Conservation (phyloP, 2,797 vertebrate genomes). For the Perodicticus potto region DNA sequence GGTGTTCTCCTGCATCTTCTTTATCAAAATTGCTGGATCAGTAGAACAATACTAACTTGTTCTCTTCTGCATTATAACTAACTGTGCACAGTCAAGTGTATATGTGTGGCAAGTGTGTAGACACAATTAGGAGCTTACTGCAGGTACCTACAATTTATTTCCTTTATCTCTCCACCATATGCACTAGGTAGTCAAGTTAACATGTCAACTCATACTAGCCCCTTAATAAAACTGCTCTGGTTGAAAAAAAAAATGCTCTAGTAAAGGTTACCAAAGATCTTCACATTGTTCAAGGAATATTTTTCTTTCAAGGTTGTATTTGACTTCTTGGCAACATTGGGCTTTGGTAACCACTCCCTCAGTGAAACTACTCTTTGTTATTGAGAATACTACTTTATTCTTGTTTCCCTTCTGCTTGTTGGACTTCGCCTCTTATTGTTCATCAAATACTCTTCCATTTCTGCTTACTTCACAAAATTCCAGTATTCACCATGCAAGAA, state of each 20-base stretch:
- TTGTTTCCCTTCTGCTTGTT: not conserved
- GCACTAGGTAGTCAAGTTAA: not conserved
- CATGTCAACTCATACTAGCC: not conserved
- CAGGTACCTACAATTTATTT: not conserved
- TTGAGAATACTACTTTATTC: not conserved
- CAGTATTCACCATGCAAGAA: not conserved
- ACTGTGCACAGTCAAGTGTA: not conserved
- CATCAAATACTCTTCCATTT: not conserved
- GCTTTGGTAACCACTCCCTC: not conserved
- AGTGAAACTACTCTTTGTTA: not conserved
- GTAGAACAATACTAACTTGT: not conserved
- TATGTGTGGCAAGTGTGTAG: not conserved
- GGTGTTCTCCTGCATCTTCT: not conserved
- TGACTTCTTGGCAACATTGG: not conserved
- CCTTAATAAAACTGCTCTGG: not conserved
- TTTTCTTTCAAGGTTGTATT: conserved; percentile 1
- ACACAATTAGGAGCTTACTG: not conserved
- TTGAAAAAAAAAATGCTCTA: not conserved
- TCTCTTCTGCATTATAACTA: not conserved
- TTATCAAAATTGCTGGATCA: not conserved
- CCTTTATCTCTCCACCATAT: not conserved
- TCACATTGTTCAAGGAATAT: not conserved
- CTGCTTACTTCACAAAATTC: not conserved
- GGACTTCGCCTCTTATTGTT: not conserved
- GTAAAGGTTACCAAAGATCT: not conserved